Conservation (phyloP, 2,797 vertebrate genomes). For the Clarias pachynema region DNA sequence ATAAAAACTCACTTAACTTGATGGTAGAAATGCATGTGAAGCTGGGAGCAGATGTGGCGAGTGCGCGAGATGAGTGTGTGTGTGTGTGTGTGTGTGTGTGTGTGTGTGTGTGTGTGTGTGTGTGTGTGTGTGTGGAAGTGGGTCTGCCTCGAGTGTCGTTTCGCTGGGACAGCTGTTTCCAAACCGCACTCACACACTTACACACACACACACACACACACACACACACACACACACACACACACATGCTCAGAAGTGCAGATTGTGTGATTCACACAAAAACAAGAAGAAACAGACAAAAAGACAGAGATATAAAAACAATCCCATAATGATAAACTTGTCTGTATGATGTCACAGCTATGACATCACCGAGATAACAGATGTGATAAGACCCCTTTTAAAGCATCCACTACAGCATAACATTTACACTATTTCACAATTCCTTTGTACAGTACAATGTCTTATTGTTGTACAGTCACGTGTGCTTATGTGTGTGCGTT, state of each 20-base stretch:
- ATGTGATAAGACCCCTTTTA: neutral
- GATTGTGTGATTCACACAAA: neutral
- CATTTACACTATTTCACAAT: neutral
- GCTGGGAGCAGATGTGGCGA: constrained; percentile 76
- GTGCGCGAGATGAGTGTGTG: constrained; percentile 54
- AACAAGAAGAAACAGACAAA: neutral
- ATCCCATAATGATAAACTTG: neutral
- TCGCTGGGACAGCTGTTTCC: constrained; percentile 71
- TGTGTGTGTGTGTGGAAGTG: constrained; percentile 48
- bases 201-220: neutral
- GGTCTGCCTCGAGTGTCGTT: constrained; percentile 72
- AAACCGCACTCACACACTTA: constrained; percentile 53
- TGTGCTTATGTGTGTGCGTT: neutral
- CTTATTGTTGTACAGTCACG: neutral
- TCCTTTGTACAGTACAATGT: neutral
- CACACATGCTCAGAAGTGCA: neutral
- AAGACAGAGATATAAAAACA: neutral
- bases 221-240: neutral
- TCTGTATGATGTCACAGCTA: neutral
- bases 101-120: constrained; percentile 63
- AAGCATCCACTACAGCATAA: neutral
- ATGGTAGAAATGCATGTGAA: constrained; percentile 76
- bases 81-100: constrained; percentile 6
- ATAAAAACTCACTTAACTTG: constrained; percentile 51
- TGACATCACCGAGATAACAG: neutral